Base-by-base conservation (phyloP, 2,888 invertebrate genomes). In the Callyntrura sp. region DNA sequence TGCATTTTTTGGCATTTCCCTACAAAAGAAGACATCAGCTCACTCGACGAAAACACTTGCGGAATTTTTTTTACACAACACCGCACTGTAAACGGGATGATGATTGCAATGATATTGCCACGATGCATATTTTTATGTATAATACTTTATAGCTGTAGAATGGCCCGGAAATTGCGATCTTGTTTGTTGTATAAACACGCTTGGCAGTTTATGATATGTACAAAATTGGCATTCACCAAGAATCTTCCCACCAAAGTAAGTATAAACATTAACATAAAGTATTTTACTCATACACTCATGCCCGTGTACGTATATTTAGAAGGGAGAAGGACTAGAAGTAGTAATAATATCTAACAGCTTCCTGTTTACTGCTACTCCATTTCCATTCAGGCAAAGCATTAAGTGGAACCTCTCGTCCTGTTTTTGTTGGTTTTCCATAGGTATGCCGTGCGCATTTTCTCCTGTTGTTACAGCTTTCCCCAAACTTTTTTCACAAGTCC, bases 101-200 rank as follows among this genome's bases (percentile, higher is more conserved):
- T 28, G 35, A 70, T 17, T 70, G 43, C n/a, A n/a, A n/a, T 45
- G 43, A 70, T 9, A 35, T 70, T 35, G 43, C 17, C 1, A 43
- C 43, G 70, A 43, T 70, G 70, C 70, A 70, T 70, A 70, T 70
- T 70, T 70, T 43, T 70, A 43, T 70, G 43, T 70, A 45, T 70
- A 43, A 68, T 65, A 68, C 45, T 17, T 12, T 43, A 84, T 84
- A 84, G 57, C 60, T 35, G 57, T 14, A 0, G 35, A 55, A 84
- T 60, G 57, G 57, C 43, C 45, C 25, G 76, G 55, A 78, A 78
- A 85, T 85, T 78, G 85, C 78, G 23, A 78, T 85, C 76, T 55
- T 76, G 85, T 73, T 85, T 85, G 73, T 68, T 45, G 17, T n/a
- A n/a, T 43, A 17, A 35, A 11, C 11, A 28, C 28, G 28, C 25